Evolutionary conservation across 2,888 invertebrate species (phyloP).

Genomic region (Tupiocoris notatus): DNA sequence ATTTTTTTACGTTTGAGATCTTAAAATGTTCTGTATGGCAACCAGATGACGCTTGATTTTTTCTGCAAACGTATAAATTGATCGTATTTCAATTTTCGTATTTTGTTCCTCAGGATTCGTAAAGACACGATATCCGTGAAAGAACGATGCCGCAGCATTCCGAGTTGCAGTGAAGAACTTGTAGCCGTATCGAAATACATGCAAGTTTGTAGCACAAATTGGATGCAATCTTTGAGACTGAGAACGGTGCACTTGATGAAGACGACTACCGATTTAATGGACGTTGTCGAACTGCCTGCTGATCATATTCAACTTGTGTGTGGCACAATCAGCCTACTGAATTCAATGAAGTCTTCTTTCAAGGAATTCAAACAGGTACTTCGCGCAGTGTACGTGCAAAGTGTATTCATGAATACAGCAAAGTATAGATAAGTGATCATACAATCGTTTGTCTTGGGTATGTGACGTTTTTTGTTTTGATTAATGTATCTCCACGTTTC

Average conservation of each 20-base stretch:
- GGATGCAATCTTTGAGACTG: conserved; percentile 67
- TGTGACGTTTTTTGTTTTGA: not conserved
- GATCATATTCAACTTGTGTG: conserved; percentile 79
- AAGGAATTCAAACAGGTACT: conserved; percentile 58
- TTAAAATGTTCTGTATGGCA: too few species aligned
- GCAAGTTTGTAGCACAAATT: conserved; percentile 70
- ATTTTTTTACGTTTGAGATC: too few species aligned
- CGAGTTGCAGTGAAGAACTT: conserved; percentile 76
- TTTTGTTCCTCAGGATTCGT: conserved; percentile 5
- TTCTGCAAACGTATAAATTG: too few species aligned
- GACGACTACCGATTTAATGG: conserved; percentile 69
- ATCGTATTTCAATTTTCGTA: too few species aligned
- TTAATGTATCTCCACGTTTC: not conserved
- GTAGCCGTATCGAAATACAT: conserved; percentile 79
- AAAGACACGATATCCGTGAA: conserved; percentile 55
- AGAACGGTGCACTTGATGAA: conserved; percentile 67
- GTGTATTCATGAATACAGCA: too few species aligned
- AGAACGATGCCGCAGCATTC: conserved; percentile 67
- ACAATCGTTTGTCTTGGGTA: too few species aligned
- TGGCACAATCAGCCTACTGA: conserved; percentile 80
- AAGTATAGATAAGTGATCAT: too few species aligned
- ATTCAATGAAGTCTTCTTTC: conserved; percentile 75
- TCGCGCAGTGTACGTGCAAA: too few species aligned
- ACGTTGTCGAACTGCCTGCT: conserved; percentile 68
- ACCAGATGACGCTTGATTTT: too few species aligned